Base-by-base conservation (phyloP, 1,140 invertebrate species). In the Zaprionus davidi region DNA sequence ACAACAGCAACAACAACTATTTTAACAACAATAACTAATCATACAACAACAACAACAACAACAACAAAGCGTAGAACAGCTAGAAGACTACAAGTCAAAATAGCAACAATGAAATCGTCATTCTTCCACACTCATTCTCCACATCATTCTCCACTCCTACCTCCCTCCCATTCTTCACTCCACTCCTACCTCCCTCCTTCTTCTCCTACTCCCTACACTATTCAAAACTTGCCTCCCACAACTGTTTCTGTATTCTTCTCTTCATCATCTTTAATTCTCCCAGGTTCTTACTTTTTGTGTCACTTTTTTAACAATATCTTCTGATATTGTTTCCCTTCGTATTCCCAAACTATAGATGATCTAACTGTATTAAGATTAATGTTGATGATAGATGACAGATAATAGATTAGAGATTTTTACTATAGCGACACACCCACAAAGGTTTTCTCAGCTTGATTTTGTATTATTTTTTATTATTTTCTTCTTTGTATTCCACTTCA, bases 1-100 rank as follows among this genome's bases (percentile, higher is more conserved):
- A 31, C 60, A 49, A 24, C 26, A 63, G 15, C n/a, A 22, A 20
- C 56, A 64, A 64, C 62, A 64, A 64, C 62, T 22, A 22, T 17
- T 34, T 28, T 9, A 46, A 17, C 46, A 20, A 31, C 12, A 49
- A 51, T 44, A 15, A 41, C 22, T 24, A 24, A 41, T 41, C 41
- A 15, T 17, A 58, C 31, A 41, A 41, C 5, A 41, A 13, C 46
- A 5, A 51, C 24, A 63, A 17, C 26, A 31, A n/a, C n/a, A 49
- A 49, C 36, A 63, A 49, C 5, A 22, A 64, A 49, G 44, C 41
- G 17, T 7, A 49, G 20, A 26, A 20, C 20, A 28, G 24, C 38
- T 44, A 17, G 13, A 51, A 64, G 13, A 20, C 46, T 51, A n/a
- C 4, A 56, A 56, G 15, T 7, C 3, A 31, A 56, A 56, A 56